phyloP scores from a whole-genome alignment of 1,140 invertebrate genomes.

The Heliconius melpomene region DNA sequence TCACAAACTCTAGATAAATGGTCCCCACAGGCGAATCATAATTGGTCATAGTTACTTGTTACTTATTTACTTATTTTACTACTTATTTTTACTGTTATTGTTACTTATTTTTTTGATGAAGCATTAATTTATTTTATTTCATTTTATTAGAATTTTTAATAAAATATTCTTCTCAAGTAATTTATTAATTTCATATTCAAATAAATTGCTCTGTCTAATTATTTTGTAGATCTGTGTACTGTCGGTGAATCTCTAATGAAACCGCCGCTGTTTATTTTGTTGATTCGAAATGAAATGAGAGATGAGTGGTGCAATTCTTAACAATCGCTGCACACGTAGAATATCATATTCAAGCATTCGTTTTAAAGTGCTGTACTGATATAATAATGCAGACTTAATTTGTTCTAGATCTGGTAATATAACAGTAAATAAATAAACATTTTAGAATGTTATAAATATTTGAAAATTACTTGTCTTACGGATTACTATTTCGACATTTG shows the following conservation, averaged over 20 bases:
- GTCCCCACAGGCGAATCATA: no score
- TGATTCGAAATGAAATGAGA: slow-evolving; percentile 71
- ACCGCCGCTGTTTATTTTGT: slow-evolving; percentile 67
- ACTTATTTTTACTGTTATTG: no score
- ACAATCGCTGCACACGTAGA: slow-evolving; percentile 46
- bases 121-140: no score
- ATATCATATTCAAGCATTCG: slow-evolving; percentile 22
- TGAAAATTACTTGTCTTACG: no score
- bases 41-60: no score
- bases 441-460: no score
- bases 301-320: slow-evolving; percentile 65
- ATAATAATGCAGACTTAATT: not conserved
- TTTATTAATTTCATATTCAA: no score
- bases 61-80: no score
- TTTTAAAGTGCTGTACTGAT: not conserved
- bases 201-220: slow-evolving; percentile 5
- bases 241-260: slow-evolving; percentile 64
- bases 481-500: not conserved
- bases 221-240: slow-evolving; percentile 26
- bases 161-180: no score
- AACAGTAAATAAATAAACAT: not conserved
- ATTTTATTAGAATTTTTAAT: no score
- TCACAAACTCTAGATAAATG: no score
- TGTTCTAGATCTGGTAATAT: not conserved
- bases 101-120: no score